These are phyloP conservation scores for Andrena cerasifolii DNA, from an alignment of 1,140 invertebrate genomes.

Conservation along the genomic window DNA sequence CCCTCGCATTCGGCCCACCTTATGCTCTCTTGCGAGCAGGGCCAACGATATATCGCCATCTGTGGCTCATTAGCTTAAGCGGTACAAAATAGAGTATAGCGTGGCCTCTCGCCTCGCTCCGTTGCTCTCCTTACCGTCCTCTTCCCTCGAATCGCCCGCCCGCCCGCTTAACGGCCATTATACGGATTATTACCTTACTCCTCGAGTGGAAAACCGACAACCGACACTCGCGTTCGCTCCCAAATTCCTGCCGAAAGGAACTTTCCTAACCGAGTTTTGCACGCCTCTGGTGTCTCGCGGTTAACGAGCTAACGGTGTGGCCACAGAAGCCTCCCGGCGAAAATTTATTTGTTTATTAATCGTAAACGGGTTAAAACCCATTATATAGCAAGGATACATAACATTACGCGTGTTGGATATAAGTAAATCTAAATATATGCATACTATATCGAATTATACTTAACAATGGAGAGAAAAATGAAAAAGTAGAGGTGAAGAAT, in stretches of 20 bases:
- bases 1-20: conserved; percentile 56
- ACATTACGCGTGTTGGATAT: too few species aligned
- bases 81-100: conserved; percentile 67
- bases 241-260: background rate
- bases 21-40: conserved; percentile 19
- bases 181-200: conserved; percentile 59
- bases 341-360: too few species aligned
- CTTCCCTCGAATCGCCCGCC: conserved; percentile 25
- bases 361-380: too few species aligned
- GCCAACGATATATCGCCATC: conserved; percentile 64
- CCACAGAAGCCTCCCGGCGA: background rate
- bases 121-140: conserved; percentile 19
- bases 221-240: conserved; percentile 17
- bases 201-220: conserved; percentile 55
- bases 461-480: too few species aligned
- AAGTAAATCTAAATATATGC: too few species aligned
- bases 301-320: background rate
- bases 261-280: too few species aligned
- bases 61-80: conserved; percentile 75
- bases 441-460: too few species aligned
- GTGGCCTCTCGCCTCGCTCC: conserved; percentile 58
- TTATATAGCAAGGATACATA: too few species aligned
- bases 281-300: too few species aligned
- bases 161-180: conserved; percentile 55
- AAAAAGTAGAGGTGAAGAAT: too few species aligned